Base-by-base conservation (phyloP, 2,888 invertebrate genomes). In the Polymixis lichenea region DNA sequence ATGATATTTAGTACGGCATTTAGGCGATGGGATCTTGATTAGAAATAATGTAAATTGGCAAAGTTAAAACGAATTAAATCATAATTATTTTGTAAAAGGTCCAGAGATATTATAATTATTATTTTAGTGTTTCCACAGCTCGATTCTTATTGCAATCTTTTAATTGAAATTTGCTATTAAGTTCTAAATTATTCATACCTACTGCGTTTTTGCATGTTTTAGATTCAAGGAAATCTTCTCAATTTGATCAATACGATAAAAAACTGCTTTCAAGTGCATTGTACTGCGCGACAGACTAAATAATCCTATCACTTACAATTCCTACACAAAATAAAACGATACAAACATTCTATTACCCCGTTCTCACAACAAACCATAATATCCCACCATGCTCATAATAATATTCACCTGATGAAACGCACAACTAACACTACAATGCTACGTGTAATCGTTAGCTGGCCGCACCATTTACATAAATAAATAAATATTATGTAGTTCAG, bases 391-490 rank as follows among this genome's bases (percentile, higher is more conserved):
- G 51, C 22, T 82, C 71, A 80, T 51, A 77, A 81, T 77, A 77
- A 77, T 79, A 79, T 79, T 74, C 82, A 83, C 77, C 77, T 83
- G 74, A 82, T 80, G 73, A 72, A 77, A 73, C 67, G 51, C 38
- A 58, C 75, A 61, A 56, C 72, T 73, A 75, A 87, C 84, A 78
- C 79, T 65, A 73, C 55, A 83, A 62, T 49, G 65, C 73, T 43
- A 83, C 87, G 64, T 75, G 69, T 86, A 79, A 86, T 80, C 72
- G 85, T 81, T 82, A 75, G 60, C 65, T 51, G 9, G 75, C 74
- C 75, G 64, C 73, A 28, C 60, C 72, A 82, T 87, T 85, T 76
- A 79, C 86, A 87, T 80, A 87, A 88, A 88, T 88, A 87, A 87
- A 80, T 83, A 86, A 86, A 85, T 87, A 77, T 79, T 67, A 87